Base-by-base conservation (phyloP, 2,888 invertebrate genomes). In the Cheilosia vulpina region DNA sequence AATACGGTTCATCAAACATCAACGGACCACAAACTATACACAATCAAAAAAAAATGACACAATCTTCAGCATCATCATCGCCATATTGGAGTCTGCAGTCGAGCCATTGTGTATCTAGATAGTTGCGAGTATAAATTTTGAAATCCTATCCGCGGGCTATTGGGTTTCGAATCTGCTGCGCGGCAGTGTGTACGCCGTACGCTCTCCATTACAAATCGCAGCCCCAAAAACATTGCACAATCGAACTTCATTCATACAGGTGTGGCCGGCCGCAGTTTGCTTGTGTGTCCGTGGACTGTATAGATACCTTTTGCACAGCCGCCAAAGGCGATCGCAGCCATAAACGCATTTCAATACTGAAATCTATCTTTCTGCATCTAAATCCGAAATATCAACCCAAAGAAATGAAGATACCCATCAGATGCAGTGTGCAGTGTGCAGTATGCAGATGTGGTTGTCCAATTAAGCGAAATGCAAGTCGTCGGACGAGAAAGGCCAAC, bases 161-260 rank as follows among this genome's bases (percentile, higher is more conserved):
- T 38, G 60, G 53, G 72, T 78, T 82, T 84, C 63, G 69, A 75
- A 69, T 75, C 53, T 68, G 38, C 19, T 47, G 27, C 27, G 27
- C 27, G 27, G 27, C 27, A 27, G 7, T 27, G 27, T 27, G 27
- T 27, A 27, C 27, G 27, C 27, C 13, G 24, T 38, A 62, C 58
- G 75, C 69, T 84, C 84, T 75, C 84, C 73, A 75, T 79, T 79
- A 57, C 83, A 79, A 63, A 84, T 79, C 68, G 43, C 60, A 62
- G 72, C 15, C 69, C 73, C 45, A 60, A 43, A 31, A 31, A 68
- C n/a, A 69, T 85, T 85, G 66, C 85, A 76, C 81, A 85, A 85
- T 85, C 85, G 85, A 85, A 81, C 72, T 72, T 85, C 85, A 81
- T 85, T 85, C 85, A 85, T 57, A 77, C 85, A 85, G 85, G 85